Evolutionary conservation across 2,113 vertebrate species (phyloP).

Genomic region (Halichoeres trimaculatus): DNA sequence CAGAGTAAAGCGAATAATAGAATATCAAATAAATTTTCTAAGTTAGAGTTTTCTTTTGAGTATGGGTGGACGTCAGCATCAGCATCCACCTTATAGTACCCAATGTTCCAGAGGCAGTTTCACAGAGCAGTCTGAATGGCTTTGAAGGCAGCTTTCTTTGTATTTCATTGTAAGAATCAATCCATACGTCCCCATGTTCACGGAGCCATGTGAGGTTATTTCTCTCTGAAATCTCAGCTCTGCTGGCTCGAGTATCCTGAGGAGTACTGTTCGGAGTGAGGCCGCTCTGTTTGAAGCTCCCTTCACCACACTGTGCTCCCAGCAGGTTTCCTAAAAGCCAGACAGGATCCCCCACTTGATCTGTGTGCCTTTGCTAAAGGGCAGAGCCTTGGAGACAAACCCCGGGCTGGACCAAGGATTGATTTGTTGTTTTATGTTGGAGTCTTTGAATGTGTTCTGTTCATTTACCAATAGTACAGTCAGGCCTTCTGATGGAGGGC

Average conservation of each 20-base stretch:
- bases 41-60: not conserved
- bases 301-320: conserved; percentile 36
- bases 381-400: conserved; percentile 47
- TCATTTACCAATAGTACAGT: conserved; percentile 29
- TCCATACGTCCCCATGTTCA: not conserved
- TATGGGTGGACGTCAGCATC: not conserved
- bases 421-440: conserved; percentile 55
- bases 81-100: not conserved
- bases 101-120: not conserved
- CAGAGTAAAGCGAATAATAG: too few relatives aligned
- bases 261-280: not conserved
- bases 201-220: not conserved
- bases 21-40: too few relatives aligned
- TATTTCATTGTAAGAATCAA: not conserved
- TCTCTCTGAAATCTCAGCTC: not conserved
- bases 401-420: conserved; percentile 55
- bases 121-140: not conserved
- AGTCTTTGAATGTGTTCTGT: conserved; percentile 47
- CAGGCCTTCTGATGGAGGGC: conserved; percentile 15
- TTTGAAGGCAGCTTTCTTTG: not conserved
- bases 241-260: not conserved
- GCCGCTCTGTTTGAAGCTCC: conserved; percentile 28
- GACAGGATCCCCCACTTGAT: conserved; percentile 27
- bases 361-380: conserved; percentile 60
- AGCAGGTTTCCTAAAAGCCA: conserved; percentile 27